Conservation (phyloP, 2,888 invertebrate species). For the Plebejus argus region DNA sequence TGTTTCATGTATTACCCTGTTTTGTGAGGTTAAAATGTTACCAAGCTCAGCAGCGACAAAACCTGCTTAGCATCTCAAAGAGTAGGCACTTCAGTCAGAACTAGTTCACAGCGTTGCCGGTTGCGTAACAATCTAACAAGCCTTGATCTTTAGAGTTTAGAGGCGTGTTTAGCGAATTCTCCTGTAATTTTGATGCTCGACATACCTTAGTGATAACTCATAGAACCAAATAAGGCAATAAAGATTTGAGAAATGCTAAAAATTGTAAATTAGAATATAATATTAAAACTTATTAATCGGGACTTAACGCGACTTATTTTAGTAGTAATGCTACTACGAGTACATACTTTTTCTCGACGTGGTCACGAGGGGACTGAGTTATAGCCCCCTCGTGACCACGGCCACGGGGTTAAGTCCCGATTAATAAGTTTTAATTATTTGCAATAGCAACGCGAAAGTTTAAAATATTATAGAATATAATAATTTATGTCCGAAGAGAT, state of each 20-base stretch:
- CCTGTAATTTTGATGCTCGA: conserved; percentile 6
- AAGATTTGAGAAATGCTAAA: neutral
- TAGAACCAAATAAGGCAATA: neutral
- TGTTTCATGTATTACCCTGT: conserved; percentile 20
- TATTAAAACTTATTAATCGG: no score
- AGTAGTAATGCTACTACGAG: no score
- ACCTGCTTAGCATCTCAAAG: conserved; percentile 31
- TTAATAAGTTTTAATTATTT: no score
- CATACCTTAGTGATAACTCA: neutral
- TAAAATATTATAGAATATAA: neutral
- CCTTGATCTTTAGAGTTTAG: conserved; percentile 31
- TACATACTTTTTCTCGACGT: no score
- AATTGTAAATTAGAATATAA: neutral
- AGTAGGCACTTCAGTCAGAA: conserved; percentile 23
- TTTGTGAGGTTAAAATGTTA: conserved; percentile 19
- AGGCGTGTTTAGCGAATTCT: conserved; percentile 23
- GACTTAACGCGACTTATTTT: no score
- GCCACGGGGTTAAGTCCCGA: no score
- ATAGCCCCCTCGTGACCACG: no score
- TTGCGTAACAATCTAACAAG: no score
- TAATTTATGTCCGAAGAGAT: neutral
- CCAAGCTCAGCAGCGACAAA: conserved; percentile 12
- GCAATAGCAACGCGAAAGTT: no score
- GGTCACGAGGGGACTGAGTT: no score
- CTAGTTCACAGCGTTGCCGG: conserved; percentile 30